Evolutionary conservation across 1,140 invertebrate species (phyloP).

Genomic region (Calosoma granatense): DNA sequence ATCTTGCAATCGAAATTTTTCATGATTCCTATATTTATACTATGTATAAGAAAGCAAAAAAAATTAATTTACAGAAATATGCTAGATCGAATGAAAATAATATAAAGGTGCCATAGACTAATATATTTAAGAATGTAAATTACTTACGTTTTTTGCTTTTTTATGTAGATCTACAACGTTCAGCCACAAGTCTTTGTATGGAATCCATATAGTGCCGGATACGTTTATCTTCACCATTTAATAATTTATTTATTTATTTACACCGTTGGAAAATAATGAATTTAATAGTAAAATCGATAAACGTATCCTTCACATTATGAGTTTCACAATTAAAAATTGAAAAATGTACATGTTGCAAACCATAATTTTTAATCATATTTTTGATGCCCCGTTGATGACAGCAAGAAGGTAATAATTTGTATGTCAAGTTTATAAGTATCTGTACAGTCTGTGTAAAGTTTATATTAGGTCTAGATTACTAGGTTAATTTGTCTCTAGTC

Average conservation of each 20-base stretch:
- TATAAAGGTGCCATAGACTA: too few species aligned
- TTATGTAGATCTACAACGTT: background rate
- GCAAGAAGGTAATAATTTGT: background rate
- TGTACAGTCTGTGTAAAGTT: background rate
- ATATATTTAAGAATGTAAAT: too few species aligned
- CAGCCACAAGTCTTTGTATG: background rate
- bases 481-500: background rate
- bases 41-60: too few species aligned
- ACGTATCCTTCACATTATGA: background rate
- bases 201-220: background rate
- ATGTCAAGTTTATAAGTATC: background rate
- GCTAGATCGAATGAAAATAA: too few species aligned
- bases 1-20: too few species aligned
- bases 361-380: background rate
- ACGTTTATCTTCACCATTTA: background rate
- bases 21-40: too few species aligned
- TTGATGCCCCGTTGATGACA: background rate
- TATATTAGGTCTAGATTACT: background rate
- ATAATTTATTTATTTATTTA: background rate
- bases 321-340: background rate
- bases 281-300: background rate
- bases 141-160: too few species aligned
- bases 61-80: too few species aligned
- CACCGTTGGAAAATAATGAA: background rate
- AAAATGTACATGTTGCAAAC: background rate